Conservation (phyloP, 2,797 vertebrate genomes). For the Lacerta agilis region DNA sequence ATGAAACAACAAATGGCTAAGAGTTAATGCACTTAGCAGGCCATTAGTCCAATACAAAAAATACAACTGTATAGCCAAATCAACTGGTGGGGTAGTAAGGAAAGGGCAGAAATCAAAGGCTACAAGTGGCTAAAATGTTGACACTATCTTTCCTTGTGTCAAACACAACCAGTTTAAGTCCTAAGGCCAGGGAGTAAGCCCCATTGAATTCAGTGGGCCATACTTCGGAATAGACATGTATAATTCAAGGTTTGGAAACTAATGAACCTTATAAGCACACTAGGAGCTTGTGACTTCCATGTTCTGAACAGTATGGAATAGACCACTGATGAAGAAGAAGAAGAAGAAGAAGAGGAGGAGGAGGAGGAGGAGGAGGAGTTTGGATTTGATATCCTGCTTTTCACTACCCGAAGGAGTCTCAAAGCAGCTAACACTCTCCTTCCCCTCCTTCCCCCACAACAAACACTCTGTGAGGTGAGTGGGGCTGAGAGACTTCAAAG, state of each 20-base stretch:
- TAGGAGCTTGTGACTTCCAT: background rate
- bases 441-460: too few species aligned
- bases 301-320: background rate
- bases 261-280: background rate
- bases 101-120: slow-evolving; percentile 28
- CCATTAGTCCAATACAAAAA: slow-evolving; percentile 52
- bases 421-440: too few species aligned
- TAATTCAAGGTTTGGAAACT: background rate
- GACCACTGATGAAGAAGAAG: background rate
- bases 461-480: too few species aligned
- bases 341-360: too few species aligned
- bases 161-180: background rate
- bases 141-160: fast-evolving
- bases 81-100: slow-evolving; percentile 16
- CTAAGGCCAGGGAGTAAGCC: background rate
- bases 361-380: too few species aligned
- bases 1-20: slow-evolving; percentile 66
- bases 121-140: slow-evolving; percentile 20
- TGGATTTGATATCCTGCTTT: too few species aligned
- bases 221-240: too few species aligned
- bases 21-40: slow-evolving; percentile 56
- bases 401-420: too few species aligned
- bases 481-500: too few species aligned
- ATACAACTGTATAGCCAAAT: slow-evolving; percentile 49
- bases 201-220: too few species aligned